These are phyloP conservation scores for Trachemys scripta DNA, from an alignment of 2,113 vertebrate genomes.

Conservation along the genomic window DNA sequence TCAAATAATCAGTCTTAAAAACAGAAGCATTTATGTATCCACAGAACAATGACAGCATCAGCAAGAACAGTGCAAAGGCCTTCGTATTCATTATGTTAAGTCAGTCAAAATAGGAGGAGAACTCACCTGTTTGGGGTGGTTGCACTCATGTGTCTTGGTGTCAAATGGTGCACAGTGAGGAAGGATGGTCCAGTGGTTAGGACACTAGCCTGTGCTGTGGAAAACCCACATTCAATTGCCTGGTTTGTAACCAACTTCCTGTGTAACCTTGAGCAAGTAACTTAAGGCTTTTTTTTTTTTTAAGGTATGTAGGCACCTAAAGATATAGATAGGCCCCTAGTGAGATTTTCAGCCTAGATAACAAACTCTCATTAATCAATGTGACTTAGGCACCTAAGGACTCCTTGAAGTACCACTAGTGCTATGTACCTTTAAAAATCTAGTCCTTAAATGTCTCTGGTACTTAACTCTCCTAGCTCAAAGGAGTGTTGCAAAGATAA, in stretches of 20 bases:
- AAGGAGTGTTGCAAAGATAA: not conserved
- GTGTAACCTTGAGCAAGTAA: not conserved
- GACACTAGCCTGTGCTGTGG: not conserved
- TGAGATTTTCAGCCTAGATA: not conserved
- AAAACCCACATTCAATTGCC: not conserved
- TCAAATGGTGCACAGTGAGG: not conserved
- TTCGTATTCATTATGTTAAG: not conserved
- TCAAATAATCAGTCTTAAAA: conserved; percentile 6
- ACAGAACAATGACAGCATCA: not conserved
- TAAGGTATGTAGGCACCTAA: not conserved
- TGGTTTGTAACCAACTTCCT: not conserved
- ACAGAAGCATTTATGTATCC: not conserved
- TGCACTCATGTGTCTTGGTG: not conserved
- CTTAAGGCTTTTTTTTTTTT: not conserved
- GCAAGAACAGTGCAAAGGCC: not conserved
- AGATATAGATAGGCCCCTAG: not conserved
- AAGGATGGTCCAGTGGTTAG: not conserved
- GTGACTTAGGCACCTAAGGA: not conserved
- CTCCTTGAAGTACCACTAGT: not conserved
- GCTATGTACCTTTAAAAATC: not conserved
- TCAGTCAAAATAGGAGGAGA: not conserved
- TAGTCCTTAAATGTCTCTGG: not conserved
- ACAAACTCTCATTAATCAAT: not conserved
- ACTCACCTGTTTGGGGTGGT: not conserved
- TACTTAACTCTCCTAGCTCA: not conserved